phyloP scores from a whole-genome alignment of 2,113 vertebrate species.

The Oncorhynchus masou region DNA sequence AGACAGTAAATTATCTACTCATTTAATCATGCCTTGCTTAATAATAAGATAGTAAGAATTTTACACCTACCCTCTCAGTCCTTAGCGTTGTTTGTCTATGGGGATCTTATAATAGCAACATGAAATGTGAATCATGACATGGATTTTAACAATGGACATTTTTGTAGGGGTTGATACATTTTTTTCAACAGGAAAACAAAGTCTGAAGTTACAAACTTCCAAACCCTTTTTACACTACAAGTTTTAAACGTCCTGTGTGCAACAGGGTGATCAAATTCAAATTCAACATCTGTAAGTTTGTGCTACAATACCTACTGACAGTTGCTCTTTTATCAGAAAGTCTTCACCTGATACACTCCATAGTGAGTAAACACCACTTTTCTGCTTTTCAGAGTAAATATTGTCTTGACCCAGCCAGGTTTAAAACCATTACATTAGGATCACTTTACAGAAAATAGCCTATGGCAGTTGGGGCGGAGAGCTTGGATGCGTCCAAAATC shows the following conservation, averaged over 20 bases:
- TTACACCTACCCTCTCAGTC: not conserved
- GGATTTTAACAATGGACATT: too few species aligned
- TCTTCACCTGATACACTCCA: not conserved
- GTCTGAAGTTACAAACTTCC: too few species aligned
- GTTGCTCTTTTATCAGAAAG: too few species aligned
- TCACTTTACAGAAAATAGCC: constrained; percentile 43
- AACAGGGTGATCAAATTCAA: not conserved
- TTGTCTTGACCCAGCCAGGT: constrained; percentile 26
- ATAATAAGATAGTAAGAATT: too few species aligned
- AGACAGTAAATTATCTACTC: too few species aligned
- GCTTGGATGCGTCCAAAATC: not conserved
- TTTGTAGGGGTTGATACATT: too few species aligned
- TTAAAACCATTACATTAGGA: constrained; percentile 34
- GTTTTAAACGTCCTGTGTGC: too few species aligned
- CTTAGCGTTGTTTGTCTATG: not conserved
- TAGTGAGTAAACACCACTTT: not conserved
- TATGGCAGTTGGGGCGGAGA: not conserved
- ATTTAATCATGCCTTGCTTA: not conserved
- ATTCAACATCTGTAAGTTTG: not conserved
- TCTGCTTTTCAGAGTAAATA: constrained; percentile 29
- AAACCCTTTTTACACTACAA: too few species aligned
- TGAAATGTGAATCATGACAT: too few species aligned
- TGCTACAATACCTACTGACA: not conserved
- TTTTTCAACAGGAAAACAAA: too few species aligned
- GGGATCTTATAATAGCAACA: not conserved